A percentile compares a stretch with the other conserved stretches of the same genome.
phyloP scores from a whole-genome alignment of 2,888 invertebrate genomes.

The Stenchaetothrips biformis region DNA sequence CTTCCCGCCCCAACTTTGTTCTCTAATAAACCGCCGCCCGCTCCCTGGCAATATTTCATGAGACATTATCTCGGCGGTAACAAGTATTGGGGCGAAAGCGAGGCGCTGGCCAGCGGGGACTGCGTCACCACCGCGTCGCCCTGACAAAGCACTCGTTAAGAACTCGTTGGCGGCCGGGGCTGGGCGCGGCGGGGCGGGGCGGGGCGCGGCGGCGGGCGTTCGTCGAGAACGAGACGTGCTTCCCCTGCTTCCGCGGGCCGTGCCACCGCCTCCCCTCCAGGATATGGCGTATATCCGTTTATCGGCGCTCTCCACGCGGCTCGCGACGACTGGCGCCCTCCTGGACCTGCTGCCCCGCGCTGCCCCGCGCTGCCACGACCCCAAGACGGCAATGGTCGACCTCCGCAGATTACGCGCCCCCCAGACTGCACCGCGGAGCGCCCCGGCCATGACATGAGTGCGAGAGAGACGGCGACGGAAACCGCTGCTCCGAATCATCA shows the following conservation, averaged over 20 bases:
- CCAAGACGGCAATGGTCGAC: background rate
- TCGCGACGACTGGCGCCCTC: no score
- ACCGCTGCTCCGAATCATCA: slow-evolving; percentile 27
- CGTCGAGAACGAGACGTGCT: no score
- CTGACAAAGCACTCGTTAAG: no score
- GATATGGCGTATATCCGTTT: slow-evolving; percentile 23
- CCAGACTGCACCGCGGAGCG: no score
- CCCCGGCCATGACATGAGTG: background rate
- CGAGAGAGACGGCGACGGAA: slow-evolving; percentile 27
- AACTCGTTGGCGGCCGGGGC: background rate
- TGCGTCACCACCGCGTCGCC: background rate
- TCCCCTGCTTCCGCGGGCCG: no score
- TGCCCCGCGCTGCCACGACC: background rate
- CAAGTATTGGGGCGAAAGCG: background rate
- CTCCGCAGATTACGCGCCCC: background rate
- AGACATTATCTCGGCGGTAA: slow-evolving; percentile 21
- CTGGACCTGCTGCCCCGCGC: background rate
- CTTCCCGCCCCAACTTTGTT: slow-evolving; percentile 4
- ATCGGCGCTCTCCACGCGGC: slow-evolving; percentile 1
- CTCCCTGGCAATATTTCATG: slow-evolving; percentile 17
- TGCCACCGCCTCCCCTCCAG: background rate
- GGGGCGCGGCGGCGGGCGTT: no score
- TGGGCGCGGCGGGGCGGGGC: no score
- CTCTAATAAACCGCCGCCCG: slow-evolving; percentile 20
- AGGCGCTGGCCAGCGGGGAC: background rate